Base-by-base conservation (phyloP, 2,888 invertebrate species). In the Troglohyphantes excavatus region DNA sequence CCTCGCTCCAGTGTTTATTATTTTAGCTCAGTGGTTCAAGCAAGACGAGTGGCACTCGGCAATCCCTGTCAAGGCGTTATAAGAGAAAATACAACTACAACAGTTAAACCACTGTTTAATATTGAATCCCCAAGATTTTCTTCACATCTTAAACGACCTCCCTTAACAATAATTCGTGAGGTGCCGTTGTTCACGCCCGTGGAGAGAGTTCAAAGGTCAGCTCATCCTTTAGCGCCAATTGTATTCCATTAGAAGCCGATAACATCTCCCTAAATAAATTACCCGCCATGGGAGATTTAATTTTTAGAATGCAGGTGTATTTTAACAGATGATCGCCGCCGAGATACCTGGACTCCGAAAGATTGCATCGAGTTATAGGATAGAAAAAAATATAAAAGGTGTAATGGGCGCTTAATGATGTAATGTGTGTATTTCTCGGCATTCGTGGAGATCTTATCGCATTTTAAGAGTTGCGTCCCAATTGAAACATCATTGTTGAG, bases 251-350 rank as follows among this genome's bases (percentile, higher is more conserved):
- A 21, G 59, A 11, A 9, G 29, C 61, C 33, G 61, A 76, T 76
- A 76, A 27, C 21, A 76, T 76, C 76, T 53, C 29, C 33, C 19
- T 59, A 21, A 33, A 33, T 76, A 29, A 76, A 33, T 63, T 76
- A 76, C 59, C 21, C 61, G 43, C 21, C 79, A 23, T 68, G 67
- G 19, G 5, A 19, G 53, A 27, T 73, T 53, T 73, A 17, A 61
- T 33, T 76, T 59, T 61, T 61, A 19, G 23, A 63, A 17, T 29
- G 59, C 81, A 81, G 81, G 81, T 81, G 81, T 23, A 46, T 75
- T 59, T 75, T 7, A 59, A 75, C 39, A 70, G 70, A 17, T 39
- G n/a, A 21, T 53, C 21, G 53, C 7, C 29, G 76, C n/a, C 33
- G 13, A 29, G 76, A 33, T 68, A 53, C 53, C 70, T 39, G 39